phyloP scores from a whole-genome alignment of 2,113 vertebrate genomes.

The Proterorhinus semilunaris region DNA sequence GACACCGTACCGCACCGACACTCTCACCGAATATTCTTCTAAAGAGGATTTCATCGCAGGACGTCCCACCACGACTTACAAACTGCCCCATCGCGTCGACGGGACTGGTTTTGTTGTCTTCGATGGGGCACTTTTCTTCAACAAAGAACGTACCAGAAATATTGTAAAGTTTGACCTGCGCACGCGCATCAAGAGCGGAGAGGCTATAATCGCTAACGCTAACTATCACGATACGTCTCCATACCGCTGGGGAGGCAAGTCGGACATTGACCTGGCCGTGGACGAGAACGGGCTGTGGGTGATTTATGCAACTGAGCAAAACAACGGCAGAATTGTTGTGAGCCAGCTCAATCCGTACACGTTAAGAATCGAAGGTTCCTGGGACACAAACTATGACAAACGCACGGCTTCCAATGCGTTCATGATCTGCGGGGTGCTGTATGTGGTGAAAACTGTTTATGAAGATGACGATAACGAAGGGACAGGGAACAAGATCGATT shows the following conservation, averaged over 20 bases:
- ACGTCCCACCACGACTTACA: constrained; percentile 96
- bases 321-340: constrained; percentile 89
- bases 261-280: constrained; percentile 87
- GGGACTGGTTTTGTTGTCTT: constrained; percentile 97
- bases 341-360: constrained; percentile 92
- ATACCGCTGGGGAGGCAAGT: constrained; percentile 85
- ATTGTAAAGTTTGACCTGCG: constrained; percentile 98
- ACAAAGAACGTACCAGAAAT: constrained; percentile 97
- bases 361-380: constrained; percentile 86
- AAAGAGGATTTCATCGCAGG: constrained; percentile 98
- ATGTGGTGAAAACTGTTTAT: constrained; percentile 95
- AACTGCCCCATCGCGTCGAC: constrained; percentile 94
- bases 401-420: constrained; percentile 88
- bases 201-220: constrained; percentile 95
- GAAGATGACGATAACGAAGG: constrained; percentile 98
- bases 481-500: constrained; percentile 98
- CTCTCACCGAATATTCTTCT: constrained; percentile 94
- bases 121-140: constrained; percentile 96
- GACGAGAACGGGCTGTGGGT: constrained; percentile 96
- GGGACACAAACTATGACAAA: constrained; percentile 84
- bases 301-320: constrained; percentile 91
- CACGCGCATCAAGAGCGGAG: constrained; percentile 96
- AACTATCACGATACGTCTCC: constrained; percentile 86
- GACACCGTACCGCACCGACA: constrained; percentile 96
- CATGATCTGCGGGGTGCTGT: constrained; percentile 92